Percentiles rank a stretch among this genome's conserved stretches.
Evolutionary conservation across 2,113 vertebrate species (phyloP).

Genomic region (Naja naja): DNA sequence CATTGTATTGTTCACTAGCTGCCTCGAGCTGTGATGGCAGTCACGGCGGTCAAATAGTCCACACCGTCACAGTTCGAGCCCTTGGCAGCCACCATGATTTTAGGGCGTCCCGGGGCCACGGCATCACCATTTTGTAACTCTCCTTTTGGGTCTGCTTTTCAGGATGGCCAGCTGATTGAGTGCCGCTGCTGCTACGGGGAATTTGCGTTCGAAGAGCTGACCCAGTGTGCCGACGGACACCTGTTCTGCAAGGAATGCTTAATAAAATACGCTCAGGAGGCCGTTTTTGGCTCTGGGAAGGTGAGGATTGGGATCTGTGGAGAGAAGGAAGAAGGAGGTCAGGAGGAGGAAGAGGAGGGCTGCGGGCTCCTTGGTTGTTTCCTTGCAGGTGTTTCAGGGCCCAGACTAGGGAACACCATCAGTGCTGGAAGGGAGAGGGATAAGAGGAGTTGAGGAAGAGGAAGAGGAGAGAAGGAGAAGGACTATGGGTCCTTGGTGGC

Average conservation of each 20-base stretch:
- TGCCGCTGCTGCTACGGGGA: slow-evolving; percentile 95
- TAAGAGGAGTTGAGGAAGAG: no score
- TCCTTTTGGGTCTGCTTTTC: slow-evolving; percentile 20
- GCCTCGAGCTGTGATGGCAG: not conserved
- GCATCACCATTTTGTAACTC: no score
- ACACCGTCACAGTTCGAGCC: no score
- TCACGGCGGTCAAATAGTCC: no score
- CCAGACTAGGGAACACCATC: not conserved
- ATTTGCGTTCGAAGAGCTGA: slow-evolving; percentile 95
- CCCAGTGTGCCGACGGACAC: slow-evolving; percentile 93
- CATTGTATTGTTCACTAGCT: not conserved
- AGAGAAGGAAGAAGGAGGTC: no score
- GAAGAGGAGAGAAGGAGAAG: no score
- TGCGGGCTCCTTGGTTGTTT: not conserved
- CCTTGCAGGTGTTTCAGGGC: not conserved
- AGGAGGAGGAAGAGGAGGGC: no score
- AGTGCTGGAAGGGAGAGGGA: no score
- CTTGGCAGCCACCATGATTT: no score
- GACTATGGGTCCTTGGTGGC: no score
- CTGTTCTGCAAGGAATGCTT: slow-evolving; percentile 98
- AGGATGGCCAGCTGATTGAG: slow-evolving; percentile 97
- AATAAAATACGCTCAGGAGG: slow-evolving; percentile 95
- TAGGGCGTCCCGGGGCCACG: no score
- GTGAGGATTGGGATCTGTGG: slow-evolving; percentile 64
- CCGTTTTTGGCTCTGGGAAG: slow-evolving; percentile 92